Conservation (phyloP, 2,113 vertebrate genomes). For the Oreochromis niloticus region DNA sequence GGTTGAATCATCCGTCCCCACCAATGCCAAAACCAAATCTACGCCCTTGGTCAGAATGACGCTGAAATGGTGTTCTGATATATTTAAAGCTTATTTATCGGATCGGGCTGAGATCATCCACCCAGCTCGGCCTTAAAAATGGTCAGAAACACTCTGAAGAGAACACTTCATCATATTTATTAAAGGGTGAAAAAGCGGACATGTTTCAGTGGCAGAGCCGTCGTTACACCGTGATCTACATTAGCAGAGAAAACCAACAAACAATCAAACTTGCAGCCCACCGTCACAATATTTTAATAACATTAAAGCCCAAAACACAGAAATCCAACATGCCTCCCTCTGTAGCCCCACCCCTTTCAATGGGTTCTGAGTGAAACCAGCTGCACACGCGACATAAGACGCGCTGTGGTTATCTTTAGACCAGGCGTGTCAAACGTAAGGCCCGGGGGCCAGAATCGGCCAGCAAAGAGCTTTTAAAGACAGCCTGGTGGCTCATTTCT, state of each 20-base stretch:
- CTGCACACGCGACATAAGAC: background rate
- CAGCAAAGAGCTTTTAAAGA: background rate
- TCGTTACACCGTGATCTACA: background rate
- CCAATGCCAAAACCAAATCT: too few relatives aligned
- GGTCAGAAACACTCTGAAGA: background rate
- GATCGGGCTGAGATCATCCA: background rate
- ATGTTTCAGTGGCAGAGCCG: background rate
- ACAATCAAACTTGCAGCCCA: accelerated
- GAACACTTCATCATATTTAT: background rate
- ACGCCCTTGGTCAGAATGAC: background rate
- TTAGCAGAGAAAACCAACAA: background rate
- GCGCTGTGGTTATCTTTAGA: background rate
- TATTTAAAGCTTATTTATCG: accelerated
- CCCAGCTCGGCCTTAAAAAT: too few relatives aligned
- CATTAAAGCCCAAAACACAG: background rate
- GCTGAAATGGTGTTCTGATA: background rate
- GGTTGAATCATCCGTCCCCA: too few relatives aligned
- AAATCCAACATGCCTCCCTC: background rate
- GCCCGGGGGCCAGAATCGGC: background rate
- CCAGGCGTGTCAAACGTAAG: background rate
- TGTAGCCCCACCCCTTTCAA: background rate
- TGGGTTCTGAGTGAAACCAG: background rate
- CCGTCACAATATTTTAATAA: background rate
- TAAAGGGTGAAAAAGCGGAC: background rate
- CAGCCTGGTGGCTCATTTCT: background rate